These are phyloP conservation scores for Dendrolimus pini DNA, from an alignment of 2,888 invertebrate species.

Conservation along the genomic window DNA sequence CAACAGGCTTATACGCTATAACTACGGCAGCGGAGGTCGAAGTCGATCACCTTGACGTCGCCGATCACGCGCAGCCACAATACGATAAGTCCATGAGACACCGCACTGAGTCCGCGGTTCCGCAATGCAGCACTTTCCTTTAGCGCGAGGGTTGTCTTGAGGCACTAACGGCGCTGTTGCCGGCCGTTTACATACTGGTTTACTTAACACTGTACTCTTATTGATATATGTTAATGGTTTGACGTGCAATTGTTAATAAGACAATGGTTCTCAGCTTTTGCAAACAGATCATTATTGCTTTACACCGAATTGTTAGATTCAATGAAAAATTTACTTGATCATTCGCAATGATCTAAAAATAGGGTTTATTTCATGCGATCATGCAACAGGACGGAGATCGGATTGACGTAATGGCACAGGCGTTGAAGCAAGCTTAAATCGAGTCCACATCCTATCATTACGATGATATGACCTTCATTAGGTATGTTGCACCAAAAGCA, in stretches of 20 bases:
- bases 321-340: no score
- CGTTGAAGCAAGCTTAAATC: no score
- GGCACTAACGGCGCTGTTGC: constrained; percentile 19
- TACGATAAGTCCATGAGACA: constrained; percentile 25
- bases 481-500: no score
- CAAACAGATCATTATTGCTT: no score
- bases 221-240: constrained; percentile 17
- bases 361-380: no score
- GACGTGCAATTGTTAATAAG: neutral
- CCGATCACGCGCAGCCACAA: constrained; percentile 37
- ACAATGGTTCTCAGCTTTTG: neutral
- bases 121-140: constrained; percentile 49
- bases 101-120: constrained; percentile 32
- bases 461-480: no score
- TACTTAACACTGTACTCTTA: constrained; percentile 14
- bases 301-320: no score
- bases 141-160: constrained; percentile 20
- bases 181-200: constrained; percentile 23
- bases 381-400: no score
- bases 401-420: no score
- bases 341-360: no score
- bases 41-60: constrained; percentile 57
- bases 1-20: constrained; percentile 25
- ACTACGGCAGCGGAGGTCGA: constrained; percentile 22
- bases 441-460: no score